These are phyloP conservation scores for Forbesichthys agassizii DNA, from an alignment of 2,113 vertebrate genomes.

Conservation along the genomic window DNA sequence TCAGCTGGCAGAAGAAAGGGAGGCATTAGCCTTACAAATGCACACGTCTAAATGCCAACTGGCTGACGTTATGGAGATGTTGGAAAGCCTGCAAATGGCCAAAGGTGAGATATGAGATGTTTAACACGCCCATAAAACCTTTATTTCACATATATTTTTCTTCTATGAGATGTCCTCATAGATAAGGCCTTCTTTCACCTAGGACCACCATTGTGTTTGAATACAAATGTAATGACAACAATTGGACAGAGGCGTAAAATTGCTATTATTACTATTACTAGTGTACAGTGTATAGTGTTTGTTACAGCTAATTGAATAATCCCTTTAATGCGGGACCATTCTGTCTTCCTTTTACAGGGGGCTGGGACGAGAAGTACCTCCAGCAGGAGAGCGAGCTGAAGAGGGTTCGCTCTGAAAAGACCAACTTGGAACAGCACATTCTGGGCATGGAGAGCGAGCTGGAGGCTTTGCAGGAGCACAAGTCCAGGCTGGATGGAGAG, in stretches of 20 bases:
- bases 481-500: constrained; percentile 71
- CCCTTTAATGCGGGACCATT: neutral
- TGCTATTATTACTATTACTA: no score
- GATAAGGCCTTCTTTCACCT: no score
- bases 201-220: no score
- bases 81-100: constrained; percentile 65
- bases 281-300: neutral
- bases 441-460: constrained; percentile 75
- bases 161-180: no score
- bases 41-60: constrained; percentile 61
- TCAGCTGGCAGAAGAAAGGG: constrained; percentile 66
- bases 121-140: no score
- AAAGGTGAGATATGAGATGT: constrained; percentile 46
- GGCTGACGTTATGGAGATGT: constrained; percentile 59
- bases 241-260: neutral
- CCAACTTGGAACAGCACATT: constrained; percentile 70
- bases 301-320: neutral
- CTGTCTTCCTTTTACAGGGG: constrained; percentile 37
- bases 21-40: constrained; percentile 60
- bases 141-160: no score
- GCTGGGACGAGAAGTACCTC: constrained; percentile 77
- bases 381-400: constrained; percentile 75
- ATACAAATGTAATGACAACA: no score
- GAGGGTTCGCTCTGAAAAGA: constrained; percentile 76
- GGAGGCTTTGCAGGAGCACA: constrained; percentile 75